Conservation (phyloP, 2,888 invertebrate genomes). For the Synanthedon vespiformis region DNA sequence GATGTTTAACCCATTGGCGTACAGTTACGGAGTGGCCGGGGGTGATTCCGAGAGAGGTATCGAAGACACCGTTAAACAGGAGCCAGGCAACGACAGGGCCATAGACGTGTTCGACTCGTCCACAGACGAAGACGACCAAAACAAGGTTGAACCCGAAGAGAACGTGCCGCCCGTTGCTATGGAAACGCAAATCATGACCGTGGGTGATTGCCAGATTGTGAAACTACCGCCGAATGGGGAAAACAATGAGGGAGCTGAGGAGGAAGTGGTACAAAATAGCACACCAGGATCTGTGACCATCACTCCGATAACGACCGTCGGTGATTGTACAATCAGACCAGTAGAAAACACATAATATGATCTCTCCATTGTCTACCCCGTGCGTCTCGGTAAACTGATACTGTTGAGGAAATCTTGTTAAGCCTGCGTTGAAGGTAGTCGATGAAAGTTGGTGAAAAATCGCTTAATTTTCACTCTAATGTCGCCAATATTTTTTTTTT, state of each 20-base stretch:
- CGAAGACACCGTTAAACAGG: constrained; percentile 28
- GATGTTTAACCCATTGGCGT: constrained; percentile 54
- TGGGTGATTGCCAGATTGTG: constrained; percentile 64
- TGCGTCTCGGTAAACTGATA: constrained; percentile 27
- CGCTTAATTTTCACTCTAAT: background rate
- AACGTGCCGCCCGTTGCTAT: constrained; percentile 38
- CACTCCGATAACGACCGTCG: constrained; percentile 58
- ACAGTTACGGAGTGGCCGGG: constrained; percentile 42
- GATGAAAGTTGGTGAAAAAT: background rate
- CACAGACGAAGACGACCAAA: constrained; percentile 46
- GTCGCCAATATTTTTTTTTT: background rate
- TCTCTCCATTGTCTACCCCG: constrained; percentile 31
- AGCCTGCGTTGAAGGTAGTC: background rate
- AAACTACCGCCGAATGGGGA: constrained; percentile 48
- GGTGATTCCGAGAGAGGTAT: constrained; percentile 44
- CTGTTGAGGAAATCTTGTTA: constrained; percentile 13
- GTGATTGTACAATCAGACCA: constrained; percentile 62
- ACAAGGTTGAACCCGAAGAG: constrained; percentile 43
- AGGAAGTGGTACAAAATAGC: constrained; percentile 24
- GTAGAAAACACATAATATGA: constrained; percentile 52
- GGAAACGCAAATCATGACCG: constrained; percentile 63
- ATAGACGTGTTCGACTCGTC: constrained; percentile 59
- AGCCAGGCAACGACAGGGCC: constrained; percentile 43
- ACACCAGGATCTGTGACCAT: constrained; percentile 54
- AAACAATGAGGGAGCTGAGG: constrained; percentile 30